Evolutionary conservation across 2,888 invertebrate genomes (phyloP), one percentile per base, ranked within the genome.

Genomic region (Tillus elongatus): DNA sequence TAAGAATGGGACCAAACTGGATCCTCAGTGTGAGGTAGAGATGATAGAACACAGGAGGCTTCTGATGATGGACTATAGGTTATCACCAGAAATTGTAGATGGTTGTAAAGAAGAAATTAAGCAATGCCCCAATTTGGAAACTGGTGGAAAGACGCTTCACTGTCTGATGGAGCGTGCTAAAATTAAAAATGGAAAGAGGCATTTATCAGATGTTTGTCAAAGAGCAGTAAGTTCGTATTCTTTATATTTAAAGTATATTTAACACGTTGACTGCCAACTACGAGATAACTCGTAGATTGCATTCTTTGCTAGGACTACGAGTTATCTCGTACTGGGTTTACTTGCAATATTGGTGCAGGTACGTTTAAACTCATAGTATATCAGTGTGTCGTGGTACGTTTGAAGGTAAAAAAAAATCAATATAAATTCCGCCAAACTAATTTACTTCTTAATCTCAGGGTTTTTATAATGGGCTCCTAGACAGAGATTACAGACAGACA

Each of bases 131-230:
- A 6, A 77, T 11, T 69, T 82, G 44, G 85, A 86, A 60, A 72
- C 77, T 36, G 89, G 87, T 2, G 91, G 89, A 0, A 82, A 82
- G 58, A 95, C 95, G 0, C 83, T 98, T 47, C 96, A 97, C 61
- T 98, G 97, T 60, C 69, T 98, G 29, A 89, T 97, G 89, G 84
- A 86, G 27, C 82, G 88, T 63, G 84, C 87, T 1, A 75, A 83
- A 50, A 71, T 75, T 46, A 71, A 73, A 52, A 69, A 71, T 51
- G 75, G 37, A 52, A 77, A 78, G 4, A 73, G 76, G 52, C 69
- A 81, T 45, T 77, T 90, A 15, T 75, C 79, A 19, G 61, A 74
- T 11, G 67, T 70, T 33, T 92, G 91, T 54, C 78, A 81, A 59
- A 74, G 81, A 58, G 84, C 88, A 35, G 77, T 77, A 63, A 67